These are phyloP conservation scores for Tortrix viridana DNA, from an alignment of 2,888 invertebrate species.

Conservation along the genomic window DNA sequence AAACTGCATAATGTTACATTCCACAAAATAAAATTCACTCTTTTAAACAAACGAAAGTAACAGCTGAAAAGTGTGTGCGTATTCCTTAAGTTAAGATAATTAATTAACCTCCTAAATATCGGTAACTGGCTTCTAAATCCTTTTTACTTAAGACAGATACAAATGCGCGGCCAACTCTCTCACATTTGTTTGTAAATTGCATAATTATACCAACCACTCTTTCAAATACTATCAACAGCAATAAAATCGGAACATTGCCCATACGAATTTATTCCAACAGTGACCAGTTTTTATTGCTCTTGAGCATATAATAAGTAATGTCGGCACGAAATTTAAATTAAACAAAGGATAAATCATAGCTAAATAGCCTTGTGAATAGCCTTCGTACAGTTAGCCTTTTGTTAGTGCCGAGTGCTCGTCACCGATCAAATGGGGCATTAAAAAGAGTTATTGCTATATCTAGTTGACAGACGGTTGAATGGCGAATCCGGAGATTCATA, in stretches of 20 bases:
- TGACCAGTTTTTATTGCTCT: too few species aligned
- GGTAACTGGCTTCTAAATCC: background rate
- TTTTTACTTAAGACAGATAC: background rate
- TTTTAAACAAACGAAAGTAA: too few species aligned
- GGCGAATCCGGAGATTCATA: constrained; percentile 62
- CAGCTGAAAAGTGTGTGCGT: too few species aligned
- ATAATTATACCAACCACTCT: constrained; percentile 26
- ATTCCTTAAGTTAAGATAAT: too few species aligned
- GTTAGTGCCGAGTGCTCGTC: constrained; percentile 67
- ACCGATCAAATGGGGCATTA: constrained; percentile 80
- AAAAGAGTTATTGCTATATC: constrained; percentile 78
- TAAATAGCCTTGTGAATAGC: constrained; percentile 77
- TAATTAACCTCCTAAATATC: background rate
- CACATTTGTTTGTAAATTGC: constrained; percentile 30
- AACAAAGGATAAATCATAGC: constrained; percentile 75
- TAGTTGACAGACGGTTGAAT: constrained; percentile 74
- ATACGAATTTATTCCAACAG: too few species aligned
- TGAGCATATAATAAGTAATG: constrained; percentile 43
- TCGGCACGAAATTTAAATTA: constrained; percentile 76
- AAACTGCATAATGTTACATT: too few species aligned
- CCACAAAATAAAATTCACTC: too few species aligned
- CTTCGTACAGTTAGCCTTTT: constrained; percentile 72
- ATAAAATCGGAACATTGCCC: too few species aligned
- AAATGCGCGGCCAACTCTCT: constrained; percentile 9
- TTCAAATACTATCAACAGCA: constrained; percentile 18